Base-by-base conservation (phyloP, 2,113 vertebrate species). In the Struthio camelus region DNA sequence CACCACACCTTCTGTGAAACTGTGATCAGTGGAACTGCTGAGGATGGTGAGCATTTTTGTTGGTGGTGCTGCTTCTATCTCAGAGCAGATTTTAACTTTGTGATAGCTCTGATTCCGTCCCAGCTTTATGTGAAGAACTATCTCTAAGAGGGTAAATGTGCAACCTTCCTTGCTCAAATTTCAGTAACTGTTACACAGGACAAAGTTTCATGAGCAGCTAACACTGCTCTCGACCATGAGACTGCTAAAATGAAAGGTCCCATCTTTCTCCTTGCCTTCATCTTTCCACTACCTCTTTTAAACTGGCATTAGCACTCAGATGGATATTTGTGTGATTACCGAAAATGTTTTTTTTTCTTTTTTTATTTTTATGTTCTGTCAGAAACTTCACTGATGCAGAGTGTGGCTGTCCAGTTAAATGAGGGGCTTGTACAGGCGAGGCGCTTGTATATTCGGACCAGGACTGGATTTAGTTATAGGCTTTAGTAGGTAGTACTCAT, bases 361-460 rank as follows among this genome's bases (percentile, higher is more conserved):
- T 14, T 0, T 25, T 69, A 1, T 17, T 34, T 59, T 48, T 34
- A 5, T 3, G 2, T 44, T 69, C 30, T 7, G 2, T 13, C 20
- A 46, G 87, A 87, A 71, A 73, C 4, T 14, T 34, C 46, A 27
- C 28, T 8, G 2, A 34, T 11, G n/a, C 36, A 24, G 36, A 50
- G 17, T 6, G 36, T 17, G 61, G 27, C 22, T n/a, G 24, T 42
- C 18, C 5, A 72, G 10, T n/a, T 69, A 44, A 56, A 8, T 4
- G 36, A 81, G 12, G 23, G 17, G 6, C 46, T 89, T 28, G 34
- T 1, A 34, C 56, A 5, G 32, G 0, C 3, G 19, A 32, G 67
- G 34, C 17, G 12, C 46, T 83, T 38, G 4, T 42, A 9, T 10
- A 5, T 40, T 78, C 88, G 65, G 53, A 36, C 7, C n/a, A 44